phyloP scores from a whole-genome alignment of 2,888 invertebrate genomes.

The Machimus atricapillus region DNA sequence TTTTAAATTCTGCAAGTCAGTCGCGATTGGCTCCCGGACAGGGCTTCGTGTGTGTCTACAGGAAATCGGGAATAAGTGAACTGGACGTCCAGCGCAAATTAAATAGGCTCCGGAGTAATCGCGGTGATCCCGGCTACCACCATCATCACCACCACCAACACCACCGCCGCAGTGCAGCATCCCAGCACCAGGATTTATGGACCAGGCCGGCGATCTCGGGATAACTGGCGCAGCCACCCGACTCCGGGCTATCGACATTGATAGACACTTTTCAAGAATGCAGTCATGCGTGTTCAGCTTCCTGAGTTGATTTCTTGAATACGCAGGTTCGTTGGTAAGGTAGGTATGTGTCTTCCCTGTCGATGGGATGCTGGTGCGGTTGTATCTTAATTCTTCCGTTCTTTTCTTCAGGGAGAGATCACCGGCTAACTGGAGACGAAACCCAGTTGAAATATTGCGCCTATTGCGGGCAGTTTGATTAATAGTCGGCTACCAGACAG shows the following conservation, averaged over 20 bases:
- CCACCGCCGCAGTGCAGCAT: not conserved
- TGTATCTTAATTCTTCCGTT: slow-evolving; percentile 24
- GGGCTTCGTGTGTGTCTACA: slow-evolving; percentile 13
- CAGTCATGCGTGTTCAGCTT: slow-evolving; percentile 36
- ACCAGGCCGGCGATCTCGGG: not conserved
- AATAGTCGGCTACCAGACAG: slow-evolving; percentile 18
- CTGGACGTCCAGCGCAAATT: slow-evolving; percentile 8
- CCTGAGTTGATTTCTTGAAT: slow-evolving; percentile 28
- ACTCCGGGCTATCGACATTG: not conserved
- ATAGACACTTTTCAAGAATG: slow-evolving; percentile 36
- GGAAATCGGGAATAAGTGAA: slow-evolving; percentile 13
- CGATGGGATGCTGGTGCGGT: not conserved
- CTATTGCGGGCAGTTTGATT: slow-evolving; percentile 29
- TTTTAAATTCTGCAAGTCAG: slow-evolving; percentile 1
- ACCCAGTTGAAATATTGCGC: not conserved
- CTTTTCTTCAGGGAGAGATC: not conserved
- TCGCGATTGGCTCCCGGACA: not conserved
- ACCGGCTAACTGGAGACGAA: not conserved
- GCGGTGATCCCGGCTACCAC: not conserved
- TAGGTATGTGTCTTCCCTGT: not conserved
- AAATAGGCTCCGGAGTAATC: not conserved
- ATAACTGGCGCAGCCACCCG: not conserved
- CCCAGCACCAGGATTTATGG: not conserved
- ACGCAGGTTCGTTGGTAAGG: not conserved
- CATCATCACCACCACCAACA: not conserved